Evolutionary conservation across 2,113 vertebrate genomes (phyloP), one percentile per base, ranked within the genome.

Genomic region (Ammospiza nelsoni): DNA sequence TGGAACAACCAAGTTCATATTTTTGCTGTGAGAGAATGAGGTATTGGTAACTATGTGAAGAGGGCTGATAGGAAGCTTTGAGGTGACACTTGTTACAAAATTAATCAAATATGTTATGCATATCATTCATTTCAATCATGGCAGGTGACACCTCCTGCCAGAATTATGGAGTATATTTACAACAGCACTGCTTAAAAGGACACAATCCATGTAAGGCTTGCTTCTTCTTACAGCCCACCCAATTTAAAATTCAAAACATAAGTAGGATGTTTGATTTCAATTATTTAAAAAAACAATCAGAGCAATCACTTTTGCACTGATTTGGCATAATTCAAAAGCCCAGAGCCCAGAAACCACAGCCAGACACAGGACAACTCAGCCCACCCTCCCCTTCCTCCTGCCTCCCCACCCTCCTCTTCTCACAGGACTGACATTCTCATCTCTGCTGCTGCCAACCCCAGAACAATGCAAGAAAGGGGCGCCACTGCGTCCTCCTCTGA

Each of bases 81-180:
- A 74, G 51, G 63, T 57, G 71, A 91, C 25, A 84, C 25, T 87
- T 90, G 73, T 52, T 59, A 96, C 12, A 67, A 90, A 97, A 96
- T 89, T 93, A 96, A 95, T 91, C 87, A 78, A 91, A 63, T 82
- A 86, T 57, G 51, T 24, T 79, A 87, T 17, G 46, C 65, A 69
- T 51, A 71, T 84, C 77, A 94, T 95, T 95, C 87, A 93, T 89
- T 94, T 95, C 79, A 75, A 61, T 78, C 77, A 29, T 58, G 72
- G 91, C 78, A 91, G 23, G 67, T 81, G 89, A 87, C 68, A 94
- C 44, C 87, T 87, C 43, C 69, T 94, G 82, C 65, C 77, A 95
- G 39, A 94, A 92, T 65, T 89, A 87, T 11, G 0, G 41, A 77
- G 63, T 43, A 58, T 54, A 77, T 76, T 76, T 80, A 91, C 51